Conservation (phyloP, 2,888 invertebrate genomes). For the Tinea trinotella region DNA sequence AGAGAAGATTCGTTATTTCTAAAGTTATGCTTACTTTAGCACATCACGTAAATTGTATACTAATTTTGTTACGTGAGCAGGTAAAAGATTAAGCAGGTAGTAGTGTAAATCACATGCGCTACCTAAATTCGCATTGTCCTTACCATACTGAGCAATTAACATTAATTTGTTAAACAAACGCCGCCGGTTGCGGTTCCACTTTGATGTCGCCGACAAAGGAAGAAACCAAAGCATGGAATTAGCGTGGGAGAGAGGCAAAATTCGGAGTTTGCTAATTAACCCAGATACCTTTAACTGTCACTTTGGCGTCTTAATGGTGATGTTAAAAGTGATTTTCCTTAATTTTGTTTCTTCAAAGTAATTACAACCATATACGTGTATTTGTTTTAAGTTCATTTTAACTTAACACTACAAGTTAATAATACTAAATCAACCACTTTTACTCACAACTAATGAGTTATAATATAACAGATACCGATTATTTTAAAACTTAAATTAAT, state of each 20-base stretch:
- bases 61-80: not conserved
- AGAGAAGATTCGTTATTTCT: too few relatives aligned
- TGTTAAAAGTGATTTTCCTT: not conserved
- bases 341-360: too few relatives aligned
- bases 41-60: too few relatives aligned
- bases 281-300: slow-evolving; percentile 18
- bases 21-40: too few relatives aligned
- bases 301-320: slow-evolving; percentile 17
- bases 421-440: too few relatives aligned
- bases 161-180: slow-evolving; percentile 58
- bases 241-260: slow-evolving; percentile 21
- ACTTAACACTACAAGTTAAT: too few relatives aligned
- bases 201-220: slow-evolving; percentile 49
- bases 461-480: too few relatives aligned
- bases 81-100: slow-evolving; percentile 5
- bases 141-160: slow-evolving; percentile 44
- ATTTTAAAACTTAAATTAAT: too few relatives aligned
- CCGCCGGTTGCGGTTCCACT: slow-evolving; percentile 37
- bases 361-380: too few relatives aligned
- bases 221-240: slow-evolving; percentile 20
- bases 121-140: slow-evolving; percentile 28
- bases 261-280: slow-evolving; percentile 18
- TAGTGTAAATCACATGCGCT: slow-evolving; percentile 1
- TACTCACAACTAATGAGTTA: too few relatives aligned
- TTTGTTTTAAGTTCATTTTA: too few relatives aligned